Percentiles rank a stretch among this genome's conserved stretches.
These are phyloP conservation scores for Egretta garzetta DNA, from an alignment of 2,113 vertebrate genomes.

Conservation along the genomic window DNA sequence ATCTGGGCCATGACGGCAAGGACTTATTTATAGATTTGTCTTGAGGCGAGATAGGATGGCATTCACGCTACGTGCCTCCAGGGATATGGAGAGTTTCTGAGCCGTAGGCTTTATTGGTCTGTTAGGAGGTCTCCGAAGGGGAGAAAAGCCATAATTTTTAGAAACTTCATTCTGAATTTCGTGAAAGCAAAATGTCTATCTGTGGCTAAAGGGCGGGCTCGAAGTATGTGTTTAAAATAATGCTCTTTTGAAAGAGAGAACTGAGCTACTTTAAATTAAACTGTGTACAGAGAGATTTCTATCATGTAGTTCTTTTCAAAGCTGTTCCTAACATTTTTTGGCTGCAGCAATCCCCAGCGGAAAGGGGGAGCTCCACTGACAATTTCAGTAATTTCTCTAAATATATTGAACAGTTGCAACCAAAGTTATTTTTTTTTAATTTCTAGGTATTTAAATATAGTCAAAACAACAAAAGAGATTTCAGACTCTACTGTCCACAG, in stretches of 20 bases:
- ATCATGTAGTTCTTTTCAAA: accelerated
- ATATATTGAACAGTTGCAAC: background rate
- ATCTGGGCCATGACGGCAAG: background rate
- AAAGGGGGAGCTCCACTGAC: background rate
- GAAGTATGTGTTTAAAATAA: background rate
- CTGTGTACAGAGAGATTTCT: background rate
- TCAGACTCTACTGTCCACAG: background rate
- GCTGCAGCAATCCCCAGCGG: background rate
- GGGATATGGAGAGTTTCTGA: background rate
- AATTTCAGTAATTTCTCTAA: background rate
- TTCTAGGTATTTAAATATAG: background rate
- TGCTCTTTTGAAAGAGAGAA: background rate
- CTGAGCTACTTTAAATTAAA: background rate
- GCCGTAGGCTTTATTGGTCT: background rate
- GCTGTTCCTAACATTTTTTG: background rate
- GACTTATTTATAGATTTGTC: background rate
- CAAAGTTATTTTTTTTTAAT: background rate
- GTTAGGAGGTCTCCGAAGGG: background rate
- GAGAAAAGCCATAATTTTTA: background rate
- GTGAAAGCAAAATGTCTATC: background rate
- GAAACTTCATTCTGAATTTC: background rate
- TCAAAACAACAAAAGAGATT: background rate
- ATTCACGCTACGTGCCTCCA: accelerated
- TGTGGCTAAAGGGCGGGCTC: background rate
- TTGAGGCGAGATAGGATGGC: background rate